Base-by-base conservation (phyloP, 2,888 invertebrate species). In the Macrophya annulata region DNA sequence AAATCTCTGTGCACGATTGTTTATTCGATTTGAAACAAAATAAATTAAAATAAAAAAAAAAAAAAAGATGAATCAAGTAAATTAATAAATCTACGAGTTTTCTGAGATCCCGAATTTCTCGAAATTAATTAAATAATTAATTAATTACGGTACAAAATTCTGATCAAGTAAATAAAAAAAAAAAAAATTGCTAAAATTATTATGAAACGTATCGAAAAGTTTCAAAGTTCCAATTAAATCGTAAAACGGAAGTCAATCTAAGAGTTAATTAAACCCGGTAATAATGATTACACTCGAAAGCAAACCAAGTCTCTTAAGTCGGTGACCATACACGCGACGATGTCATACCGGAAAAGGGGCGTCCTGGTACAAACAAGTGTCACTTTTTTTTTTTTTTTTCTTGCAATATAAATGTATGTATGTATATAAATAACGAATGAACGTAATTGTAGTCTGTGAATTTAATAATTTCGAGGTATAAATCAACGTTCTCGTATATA, bases 311-410 rank as follows among this genome's bases (percentile, higher is more conserved):
- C 9, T 55, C 51, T 84, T 21, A 43, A 76, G 31, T 72, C 21
- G 12, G 48, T 5, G 62, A 17, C 51, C n/a, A 15, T 45, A 65
- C 48, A 31, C 68, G 84, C 74, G 48, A 17, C 74, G 48, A 17
- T 65, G 68, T 72, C 68, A 43, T 25, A 85, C 77, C 86, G 85
- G 77, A 85, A 86, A 79, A 81, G 86, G 79, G 74, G 84, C 62
- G 77, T 86, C 84, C 85, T 76, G 82, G 25, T 43, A 25, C 12
- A 51, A 15, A 21, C 21, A 45, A 74, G 72, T 74, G 72, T 74
- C 72, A 45, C 72, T 45, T 45, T 74, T 40, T 72, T 4, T 71
- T 71, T 15, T 62, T 65, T 62, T 17, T 15, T 74, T 74, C 45
- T 45, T 74, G 72, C 72, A 74, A 74, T 45, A 62, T 62, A 12